Conservation (phyloP, 2,113 vertebrate species). For the Scytalopus superciliaris region DNA sequence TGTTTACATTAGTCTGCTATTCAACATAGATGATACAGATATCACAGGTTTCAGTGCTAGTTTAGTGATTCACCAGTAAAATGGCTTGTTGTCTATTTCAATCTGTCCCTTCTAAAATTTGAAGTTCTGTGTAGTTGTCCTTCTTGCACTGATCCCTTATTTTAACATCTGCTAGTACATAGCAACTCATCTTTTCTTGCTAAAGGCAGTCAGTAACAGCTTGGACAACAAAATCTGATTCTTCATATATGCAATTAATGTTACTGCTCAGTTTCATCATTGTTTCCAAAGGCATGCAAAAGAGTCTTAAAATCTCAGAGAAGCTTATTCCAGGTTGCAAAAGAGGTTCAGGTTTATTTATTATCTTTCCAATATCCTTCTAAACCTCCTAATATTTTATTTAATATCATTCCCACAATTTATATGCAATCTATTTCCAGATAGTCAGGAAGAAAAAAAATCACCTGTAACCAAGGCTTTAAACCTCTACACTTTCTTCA, state of each 20-base stretch:
- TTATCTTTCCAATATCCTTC: neutral
- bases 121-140: neutral
- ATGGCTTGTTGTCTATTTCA: neutral
- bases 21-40: neutral
- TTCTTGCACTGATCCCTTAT: neutral
- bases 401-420: neutral
- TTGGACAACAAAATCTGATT: neutral
- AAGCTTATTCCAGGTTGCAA: neutral
- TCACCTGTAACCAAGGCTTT: neutral
- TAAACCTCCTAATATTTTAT: neutral
- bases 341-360: neutral
- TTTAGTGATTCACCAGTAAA: neutral
- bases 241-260: neutral
- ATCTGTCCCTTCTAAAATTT: neutral
- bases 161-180: neutral
- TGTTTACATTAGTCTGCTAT: neutral
- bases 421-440: neutral
- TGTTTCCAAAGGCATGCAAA: neutral
- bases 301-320: neutral
- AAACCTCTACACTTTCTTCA: neutral
- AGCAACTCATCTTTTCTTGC: neutral
- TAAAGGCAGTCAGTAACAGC: neutral
- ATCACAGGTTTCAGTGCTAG: neutral
- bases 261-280: neutral
- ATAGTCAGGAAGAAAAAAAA: neutral